Conservation (phyloP, 2,888 invertebrate genomes). For the Parnassius glacialis region DNA sequence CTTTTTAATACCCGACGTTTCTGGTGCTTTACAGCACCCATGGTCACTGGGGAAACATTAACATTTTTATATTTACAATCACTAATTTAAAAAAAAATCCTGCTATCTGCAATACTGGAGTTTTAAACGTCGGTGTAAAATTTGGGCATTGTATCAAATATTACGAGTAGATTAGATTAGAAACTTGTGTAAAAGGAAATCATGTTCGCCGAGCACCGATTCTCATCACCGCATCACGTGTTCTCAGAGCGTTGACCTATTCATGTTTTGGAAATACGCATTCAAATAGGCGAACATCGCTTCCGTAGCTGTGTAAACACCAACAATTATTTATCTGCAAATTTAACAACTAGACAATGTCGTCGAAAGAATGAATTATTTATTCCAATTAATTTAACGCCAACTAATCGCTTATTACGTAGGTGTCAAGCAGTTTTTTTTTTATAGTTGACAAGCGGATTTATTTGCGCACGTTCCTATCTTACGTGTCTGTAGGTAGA, state of each 20-base stretch:
- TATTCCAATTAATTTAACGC: constrained; percentile 46
- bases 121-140: background rate
- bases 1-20: too few species aligned
- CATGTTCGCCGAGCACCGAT: constrained; percentile 42
- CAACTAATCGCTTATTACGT: constrained; percentile 43
- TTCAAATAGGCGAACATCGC: constrained; percentile 39
- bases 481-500: constrained; percentile 1
- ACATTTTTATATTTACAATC: too few species aligned
- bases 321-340: constrained; percentile 48
- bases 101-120: too few species aligned
- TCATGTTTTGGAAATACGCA: constrained; percentile 71
- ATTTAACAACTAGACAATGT: constrained; percentile 35
- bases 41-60: too few species aligned
- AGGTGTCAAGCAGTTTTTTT: constrained; percentile 40
- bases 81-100: too few species aligned
- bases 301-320: constrained; percentile 19
- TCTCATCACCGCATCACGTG: constrained; percentile 72
- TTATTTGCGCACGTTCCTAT: constrained; percentile 32
- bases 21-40: too few species aligned
- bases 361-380: constrained; percentile 34
- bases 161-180: constrained; percentile 53
- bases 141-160: constrained; percentile 29
- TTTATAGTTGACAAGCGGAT: constrained; percentile 42
- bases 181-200: constrained; percentile 22
- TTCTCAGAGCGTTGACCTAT: constrained; percentile 67